These are phyloP conservation scores for Pristionchus japonicus DNA, from an alignment of 2,888 invertebrate species.

Conservation along the genomic window DNA sequence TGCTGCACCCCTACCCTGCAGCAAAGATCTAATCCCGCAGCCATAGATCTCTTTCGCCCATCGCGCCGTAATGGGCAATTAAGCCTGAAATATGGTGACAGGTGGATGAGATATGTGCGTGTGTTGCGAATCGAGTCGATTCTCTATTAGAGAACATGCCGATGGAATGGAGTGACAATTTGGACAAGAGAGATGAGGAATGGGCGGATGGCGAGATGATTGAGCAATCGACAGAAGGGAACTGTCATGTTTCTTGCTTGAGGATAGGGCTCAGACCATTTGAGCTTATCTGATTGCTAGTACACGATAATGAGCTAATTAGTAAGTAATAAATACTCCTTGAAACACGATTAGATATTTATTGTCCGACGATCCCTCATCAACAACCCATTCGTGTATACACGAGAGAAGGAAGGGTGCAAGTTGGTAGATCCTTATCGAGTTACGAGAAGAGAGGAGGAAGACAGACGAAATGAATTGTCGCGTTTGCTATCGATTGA, in stretches of 20 bases:
- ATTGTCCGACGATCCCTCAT: background rate
- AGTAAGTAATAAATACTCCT: background rate
- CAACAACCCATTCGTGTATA: background rate
- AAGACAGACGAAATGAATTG: background rate
- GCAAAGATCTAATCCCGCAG: background rate
- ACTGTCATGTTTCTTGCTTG: background rate
- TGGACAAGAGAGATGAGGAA: background rate
- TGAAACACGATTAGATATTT: no score
- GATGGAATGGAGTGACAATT: background rate
- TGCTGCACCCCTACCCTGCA: no score
- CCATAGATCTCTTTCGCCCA: background rate
- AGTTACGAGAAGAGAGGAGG: background rate
- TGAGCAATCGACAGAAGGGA: background rate
- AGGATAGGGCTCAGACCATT: no score
- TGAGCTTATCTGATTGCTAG: no score
- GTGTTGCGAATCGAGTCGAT: no score
- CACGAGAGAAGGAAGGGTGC: background rate
- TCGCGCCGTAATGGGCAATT: conserved; percentile 29
- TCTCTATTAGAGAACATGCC: background rate
- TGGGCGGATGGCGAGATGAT: background rate
- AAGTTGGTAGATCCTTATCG: background rate
- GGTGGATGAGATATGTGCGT: conserved; percentile 34
- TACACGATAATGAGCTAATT: no score
- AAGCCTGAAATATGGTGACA: conserved; percentile 44
- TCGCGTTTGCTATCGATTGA: background rate